Base-by-base conservation (phyloP, 2,888 invertebrate species). In the Drosophila putrida region DNA sequence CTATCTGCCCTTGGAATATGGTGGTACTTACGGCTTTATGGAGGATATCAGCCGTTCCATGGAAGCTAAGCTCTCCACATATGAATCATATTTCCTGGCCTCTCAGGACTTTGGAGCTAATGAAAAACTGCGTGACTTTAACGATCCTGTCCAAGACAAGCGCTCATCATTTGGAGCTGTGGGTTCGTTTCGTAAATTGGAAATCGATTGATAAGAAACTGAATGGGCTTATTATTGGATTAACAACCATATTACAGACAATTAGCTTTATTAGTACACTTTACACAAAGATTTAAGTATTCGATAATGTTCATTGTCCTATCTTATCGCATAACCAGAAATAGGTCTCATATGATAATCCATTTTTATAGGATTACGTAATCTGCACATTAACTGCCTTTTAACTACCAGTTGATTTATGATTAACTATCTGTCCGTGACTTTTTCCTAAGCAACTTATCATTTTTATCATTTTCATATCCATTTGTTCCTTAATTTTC, bases 1-100 rank as follows among this genome's bases (percentile, higher is more conserved):
- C 3, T 91, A 94, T 44, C 90, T 96, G 47, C 95, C 95, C 0
- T 90, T 90, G 8, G 95, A 96, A 86, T 95, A 95, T 83, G 95
- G 95, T 10, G 96, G 96, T 36, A 93, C 93, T 10, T 93, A 93
- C 65, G 93, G 94, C 77, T 92, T 93, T 39, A 89, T 94, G 51
- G 77, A 82, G 62, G 90, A 91, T 10, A 90, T 92, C 6, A 87
- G 90, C 15, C 72, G 81, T 9, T 57, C 78, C n/a, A 92, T 92
- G 92, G 90, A 90, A 51, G 69, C 54, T 0, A 89, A 91, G 61
- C 61, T 92, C 0, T 13, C 72, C 6, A 73, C 71, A 10, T 92
- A 92, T 72, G 75, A 75, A 6, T 71, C 90, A 9, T 91, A 90
- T 58, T 93, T 93, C 57, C 44, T 72, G 39, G 90, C 90, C 4